Evolutionary conservation across 2,888 invertebrate genomes (phyloP).

Genomic region (Myopa tessellatipennis): DNA sequence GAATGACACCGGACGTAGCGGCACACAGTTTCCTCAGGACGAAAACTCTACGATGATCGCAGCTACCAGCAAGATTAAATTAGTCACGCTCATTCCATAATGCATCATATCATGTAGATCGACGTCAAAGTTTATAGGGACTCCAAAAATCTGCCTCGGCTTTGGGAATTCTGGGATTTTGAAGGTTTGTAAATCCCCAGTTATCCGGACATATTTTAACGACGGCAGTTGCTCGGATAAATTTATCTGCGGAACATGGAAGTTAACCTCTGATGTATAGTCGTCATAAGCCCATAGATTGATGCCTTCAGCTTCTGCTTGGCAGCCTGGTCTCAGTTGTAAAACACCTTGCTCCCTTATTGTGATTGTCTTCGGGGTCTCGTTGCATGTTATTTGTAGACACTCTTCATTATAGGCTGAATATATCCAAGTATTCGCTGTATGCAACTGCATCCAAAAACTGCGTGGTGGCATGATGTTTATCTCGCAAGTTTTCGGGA

Average conservation of each 20-base stretch:
- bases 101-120: constrained; percentile 8
- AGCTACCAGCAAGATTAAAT: constrained; percentile 12
- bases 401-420: background rate
- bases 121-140: background rate
- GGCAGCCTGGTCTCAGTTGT: background rate
- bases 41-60: background rate
- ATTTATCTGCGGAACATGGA: background rate
- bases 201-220: background rate
- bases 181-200: constrained; percentile 9
- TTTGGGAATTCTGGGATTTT: background rate
- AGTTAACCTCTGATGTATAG: background rate
- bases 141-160: background rate
- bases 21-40: constrained; percentile 2
- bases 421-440: constrained; percentile 7
- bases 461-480: constrained; percentile 1
- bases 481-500: background rate
- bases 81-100: constrained; percentile 3
- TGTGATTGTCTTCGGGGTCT: background rate
- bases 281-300: background rate
- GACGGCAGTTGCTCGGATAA: background rate
- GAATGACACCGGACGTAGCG: background rate
- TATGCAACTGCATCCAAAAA: background rate
- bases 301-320: background rate
- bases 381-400: background rate
- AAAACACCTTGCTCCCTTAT: background rate